These are phyloP conservation scores for Margaritifera margaritifera DNA, from an alignment of 2,888 invertebrate species.

Conservation along the genomic window DNA sequence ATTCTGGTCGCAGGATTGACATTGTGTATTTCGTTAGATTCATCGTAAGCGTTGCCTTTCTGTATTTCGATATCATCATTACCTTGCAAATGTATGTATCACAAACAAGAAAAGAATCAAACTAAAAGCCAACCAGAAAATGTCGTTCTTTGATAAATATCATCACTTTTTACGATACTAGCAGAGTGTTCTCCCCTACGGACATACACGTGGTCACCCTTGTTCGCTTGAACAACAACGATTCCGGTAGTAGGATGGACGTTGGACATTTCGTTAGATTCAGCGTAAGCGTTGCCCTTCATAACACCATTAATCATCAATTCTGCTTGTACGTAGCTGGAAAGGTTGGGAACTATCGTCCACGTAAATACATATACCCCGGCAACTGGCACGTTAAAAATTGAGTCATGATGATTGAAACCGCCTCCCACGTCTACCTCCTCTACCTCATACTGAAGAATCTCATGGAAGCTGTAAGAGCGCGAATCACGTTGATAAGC, in stretches of 20 bases:
- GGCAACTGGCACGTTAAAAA: background rate
- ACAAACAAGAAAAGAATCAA: background rate
- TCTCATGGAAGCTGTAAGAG: too few species aligned
- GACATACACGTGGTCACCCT: constrained; percentile 2
- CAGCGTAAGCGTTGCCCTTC: background rate
- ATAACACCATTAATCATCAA: constrained; percentile 1
- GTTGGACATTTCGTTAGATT: constrained; percentile 5
- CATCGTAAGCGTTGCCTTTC: too few species aligned
- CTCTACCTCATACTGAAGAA: too few species aligned
- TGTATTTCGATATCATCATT: too few species aligned
- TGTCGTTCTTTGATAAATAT: background rate
- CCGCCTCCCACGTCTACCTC: too few species aligned
- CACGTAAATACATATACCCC: constrained; percentile 2
- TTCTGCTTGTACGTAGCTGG: background rate
- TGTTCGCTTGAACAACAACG: background rate
- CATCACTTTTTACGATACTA: too few species aligned
- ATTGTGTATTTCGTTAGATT: too few species aligned
- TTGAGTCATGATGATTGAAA: too few species aligned
- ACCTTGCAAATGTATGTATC: too few species aligned
- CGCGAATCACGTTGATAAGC: too few species aligned
- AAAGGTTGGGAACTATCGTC: background rate
- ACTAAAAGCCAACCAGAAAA: constrained; percentile 4
- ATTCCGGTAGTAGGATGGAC: constrained; percentile 1
- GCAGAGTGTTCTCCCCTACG: background rate
- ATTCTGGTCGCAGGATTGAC: too few species aligned